These are phyloP conservation scores for Latrodectus hesperus DNA, from an alignment of 2,888 invertebrate species.

Conservation along the genomic window DNA sequence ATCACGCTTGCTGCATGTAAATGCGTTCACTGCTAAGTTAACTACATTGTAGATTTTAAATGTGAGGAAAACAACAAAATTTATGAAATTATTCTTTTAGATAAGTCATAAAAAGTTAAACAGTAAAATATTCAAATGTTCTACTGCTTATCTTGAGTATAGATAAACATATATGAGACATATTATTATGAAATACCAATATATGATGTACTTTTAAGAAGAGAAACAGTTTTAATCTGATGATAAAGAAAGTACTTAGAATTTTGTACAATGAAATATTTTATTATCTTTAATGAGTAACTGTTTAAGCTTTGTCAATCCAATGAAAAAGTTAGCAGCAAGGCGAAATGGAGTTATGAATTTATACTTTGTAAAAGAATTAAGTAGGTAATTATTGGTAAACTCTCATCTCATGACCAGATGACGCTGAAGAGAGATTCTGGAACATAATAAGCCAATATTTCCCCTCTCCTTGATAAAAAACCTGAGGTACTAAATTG, in stretches of 20 bases:
- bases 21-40: background rate
- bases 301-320: conserved; percentile 50
- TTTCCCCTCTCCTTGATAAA: background rate
- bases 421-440: too few species aligned
- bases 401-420: too few species aligned
- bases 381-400: too few species aligned
- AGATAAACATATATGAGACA: background rate
- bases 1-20: conserved; percentile 1
- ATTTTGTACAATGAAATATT: conserved; percentile 67
- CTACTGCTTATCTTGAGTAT: background rate
- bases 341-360: conserved; percentile 21
- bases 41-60: background rate
- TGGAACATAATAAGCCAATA: too few species aligned
- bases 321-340: conserved; percentile 40
- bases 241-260: conserved; percentile 21
- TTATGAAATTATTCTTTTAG: background rate
- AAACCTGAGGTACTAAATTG: background rate
- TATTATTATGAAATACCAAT: background rate
- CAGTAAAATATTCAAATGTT: background rate
- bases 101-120: background rate
- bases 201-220: background rate
- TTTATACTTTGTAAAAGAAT: too few species aligned
- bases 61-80: background rate
- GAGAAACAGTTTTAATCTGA: background rate
- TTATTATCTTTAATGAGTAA: conserved; percentile 66